A percentile compares a stretch with the other conserved stretches of the same genome.
Conservation (phyloP, 2,888 invertebrate genomes). For the Saturnia japonica region DNA sequence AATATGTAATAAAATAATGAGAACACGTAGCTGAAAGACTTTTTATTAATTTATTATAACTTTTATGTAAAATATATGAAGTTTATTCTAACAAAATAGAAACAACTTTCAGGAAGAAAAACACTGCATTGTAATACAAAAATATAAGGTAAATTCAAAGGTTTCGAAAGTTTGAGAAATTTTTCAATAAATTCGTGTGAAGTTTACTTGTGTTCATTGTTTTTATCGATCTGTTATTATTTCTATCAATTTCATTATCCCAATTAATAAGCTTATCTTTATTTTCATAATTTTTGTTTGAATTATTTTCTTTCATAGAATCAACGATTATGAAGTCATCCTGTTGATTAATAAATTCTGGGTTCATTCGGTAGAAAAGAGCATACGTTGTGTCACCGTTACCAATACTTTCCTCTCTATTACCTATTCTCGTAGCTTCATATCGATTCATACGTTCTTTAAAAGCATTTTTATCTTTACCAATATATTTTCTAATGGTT, state of each 20-base stretch:
- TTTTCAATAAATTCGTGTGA: constrained; percentile 40
- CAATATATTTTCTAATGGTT: constrained; percentile 44
- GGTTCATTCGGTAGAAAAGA: constrained; percentile 57
- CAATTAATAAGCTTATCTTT: constrained; percentile 32
- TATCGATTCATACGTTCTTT: constrained; percentile 29
- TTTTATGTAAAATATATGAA: neutral
- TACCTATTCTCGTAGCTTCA: constrained; percentile 38
- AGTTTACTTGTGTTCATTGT: constrained; percentile 34
- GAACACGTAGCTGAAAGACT: neutral
- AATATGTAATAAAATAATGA: neutral
- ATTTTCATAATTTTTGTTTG: constrained; percentile 22
- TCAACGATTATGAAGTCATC: constrained; percentile 30
- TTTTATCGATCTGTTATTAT: constrained; percentile 27
- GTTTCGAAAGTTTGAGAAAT: constrained; percentile 37
- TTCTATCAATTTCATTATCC: constrained; percentile 28
- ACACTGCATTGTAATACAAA: constrained; percentile 16
- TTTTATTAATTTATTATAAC: neutral
- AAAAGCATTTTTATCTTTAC: constrained; percentile 37
- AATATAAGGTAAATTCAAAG: constrained; percentile 19
- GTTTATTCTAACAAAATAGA: neutral
- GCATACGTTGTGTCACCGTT: constrained; percentile 51
- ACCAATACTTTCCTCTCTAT: constrained; percentile 40
- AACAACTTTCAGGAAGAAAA: neutral
- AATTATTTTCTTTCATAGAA: constrained; percentile 3
- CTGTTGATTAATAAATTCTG: constrained; percentile 42